Conservation (phyloP, 2,888 invertebrate species). For the Caenorhabditis virilis region DNA sequence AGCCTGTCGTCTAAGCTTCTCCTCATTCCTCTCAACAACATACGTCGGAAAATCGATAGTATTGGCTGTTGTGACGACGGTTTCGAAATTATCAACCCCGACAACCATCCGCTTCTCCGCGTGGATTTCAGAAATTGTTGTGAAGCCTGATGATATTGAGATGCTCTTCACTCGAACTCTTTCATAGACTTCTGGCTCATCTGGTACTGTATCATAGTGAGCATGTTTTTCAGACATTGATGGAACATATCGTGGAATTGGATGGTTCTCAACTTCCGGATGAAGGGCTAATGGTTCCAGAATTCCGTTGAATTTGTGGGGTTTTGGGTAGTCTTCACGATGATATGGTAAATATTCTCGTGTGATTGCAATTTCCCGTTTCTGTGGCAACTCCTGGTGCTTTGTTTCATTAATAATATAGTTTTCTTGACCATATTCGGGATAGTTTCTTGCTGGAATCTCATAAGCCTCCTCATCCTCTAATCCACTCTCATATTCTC, state of each 20-base stretch:
- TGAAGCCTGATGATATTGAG: slow-evolving; percentile 6
- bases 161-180: slow-evolving; percentile 10
- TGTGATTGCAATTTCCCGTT: too few species aligned
- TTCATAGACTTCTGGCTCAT: slow-evolving; percentile 6
- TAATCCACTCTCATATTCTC: too few species aligned
- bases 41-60: slow-evolving; percentile 7
- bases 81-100: slow-evolving; percentile 8
- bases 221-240: too few species aligned
- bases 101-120: slow-evolving; percentile 31
- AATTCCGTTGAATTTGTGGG: not conserved
- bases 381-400: too few species aligned
- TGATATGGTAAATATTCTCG: too few species aligned
- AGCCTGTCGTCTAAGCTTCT: slow-evolving; percentile 10
- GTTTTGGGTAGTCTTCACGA: not conserved
- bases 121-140: slow-evolving; percentile 16
- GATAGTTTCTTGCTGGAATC: too few species aligned
- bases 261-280: slow-evolving; percentile 2
- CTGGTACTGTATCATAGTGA: not conserved
- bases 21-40: too few species aligned
- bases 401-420: too few species aligned
- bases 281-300: slow-evolving; percentile 13
- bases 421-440: too few species aligned
- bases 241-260: not conserved
- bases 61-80: slow-evolving; percentile 13
- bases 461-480: too few species aligned